A percentile compares a stretch with the other conserved stretches of the same genome.
Conservation (phyloP, 92 coral and sea anemone genomes). For the Siderastrea siderea region DNA sequence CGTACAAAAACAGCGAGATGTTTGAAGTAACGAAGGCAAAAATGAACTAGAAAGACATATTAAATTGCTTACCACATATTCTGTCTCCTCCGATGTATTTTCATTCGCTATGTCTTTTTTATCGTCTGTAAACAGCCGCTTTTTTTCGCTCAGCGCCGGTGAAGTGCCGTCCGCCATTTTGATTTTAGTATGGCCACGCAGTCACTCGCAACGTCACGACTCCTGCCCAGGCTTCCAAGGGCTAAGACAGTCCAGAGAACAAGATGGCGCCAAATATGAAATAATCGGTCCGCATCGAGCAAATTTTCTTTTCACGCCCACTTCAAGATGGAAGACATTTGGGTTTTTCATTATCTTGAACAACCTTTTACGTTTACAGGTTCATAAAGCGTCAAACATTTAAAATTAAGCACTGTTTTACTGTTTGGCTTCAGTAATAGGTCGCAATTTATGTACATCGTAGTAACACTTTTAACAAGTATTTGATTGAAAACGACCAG, state of each 20-base stretch:
- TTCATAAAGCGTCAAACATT: too few relatives aligned
- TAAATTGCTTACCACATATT: conserved; percentile 15
- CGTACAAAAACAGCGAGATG: neutral
- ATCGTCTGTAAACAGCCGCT: conserved; percentile 1
- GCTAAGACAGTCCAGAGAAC: neutral
- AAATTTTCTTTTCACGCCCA: too few relatives aligned
- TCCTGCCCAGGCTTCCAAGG: conserved; percentile 32
- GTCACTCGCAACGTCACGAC: conserved; percentile 91
- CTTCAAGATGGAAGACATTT: too few relatives aligned
- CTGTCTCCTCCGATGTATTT: conserved; percentile 2
- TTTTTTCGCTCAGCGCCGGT: conserved; percentile 17
- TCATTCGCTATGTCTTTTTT: neutral
- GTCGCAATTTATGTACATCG: too few relatives aligned
- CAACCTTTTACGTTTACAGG: too few relatives aligned
- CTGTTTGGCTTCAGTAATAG: too few relatives aligned
- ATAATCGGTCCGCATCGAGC: too few relatives aligned
- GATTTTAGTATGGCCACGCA: conserved; percentile 92
- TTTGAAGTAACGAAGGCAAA: neutral
- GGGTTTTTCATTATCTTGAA: too few relatives aligned
- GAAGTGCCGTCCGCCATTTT: conserved; percentile 95
- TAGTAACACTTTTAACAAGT: too few relatives aligned
- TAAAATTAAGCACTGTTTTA: too few relatives aligned
- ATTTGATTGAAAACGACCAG: too few relatives aligned
- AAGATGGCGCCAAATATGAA: conserved; percentile 29
- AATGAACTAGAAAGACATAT: neutral